Evolutionary conservation across 2,797 vertebrate species (phyloP), one percentile per base, ranked within the genome.

Genomic region (Acipenser ruthenus): DNA sequence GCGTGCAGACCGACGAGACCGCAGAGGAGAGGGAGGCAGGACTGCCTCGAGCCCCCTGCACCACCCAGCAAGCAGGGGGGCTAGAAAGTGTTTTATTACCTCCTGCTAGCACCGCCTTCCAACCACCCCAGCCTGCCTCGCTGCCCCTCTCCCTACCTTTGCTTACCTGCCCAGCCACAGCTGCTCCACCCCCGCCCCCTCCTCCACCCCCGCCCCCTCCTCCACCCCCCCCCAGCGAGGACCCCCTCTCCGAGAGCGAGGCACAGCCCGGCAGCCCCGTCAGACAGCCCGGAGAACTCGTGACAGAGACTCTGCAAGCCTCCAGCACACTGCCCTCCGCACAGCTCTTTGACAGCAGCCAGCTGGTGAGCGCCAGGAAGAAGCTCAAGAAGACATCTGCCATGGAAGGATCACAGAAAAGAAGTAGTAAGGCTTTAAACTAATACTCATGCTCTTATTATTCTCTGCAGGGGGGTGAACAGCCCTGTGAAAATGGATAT

Each of bases 341-440:
- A 1, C 92, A 94, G 8, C 93, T 95, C 73, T 97, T 99, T 0
- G 95, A 99, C 75, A 98, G 95, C 86, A 97, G 88, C 74, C 94
- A 99, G 81, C 84, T 99, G 77, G 82, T 92, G 76, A 96, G 89
- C 52, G 96, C 96, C 62, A 90, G 95, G 80, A 97, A 92, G 80
- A 96, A 95, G 81, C 91, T 99, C 77, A 93, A 88, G 82, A 99
- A 98, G 84, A 98, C 93, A 0, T 78, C 92, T 1, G 90, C 91
- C 12, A 74, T 93, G 70, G 95, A 96, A 75, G 90, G 90, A 2
- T 84, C 93, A 8, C 93, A 94, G 72, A 94, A 91, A 82, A 94
- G 93, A 71, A 92, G 91, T 91, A 95, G 95, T 95, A 83, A 82
- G 74, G 12, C n/a, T 6, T 48, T 23, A 11, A n/a, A 49, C 64